Percentiles rank a stretch among this genome's conserved stretches.
Conservation (phyloP, 2,113 vertebrate species). For the Microtus oregoni region DNA sequence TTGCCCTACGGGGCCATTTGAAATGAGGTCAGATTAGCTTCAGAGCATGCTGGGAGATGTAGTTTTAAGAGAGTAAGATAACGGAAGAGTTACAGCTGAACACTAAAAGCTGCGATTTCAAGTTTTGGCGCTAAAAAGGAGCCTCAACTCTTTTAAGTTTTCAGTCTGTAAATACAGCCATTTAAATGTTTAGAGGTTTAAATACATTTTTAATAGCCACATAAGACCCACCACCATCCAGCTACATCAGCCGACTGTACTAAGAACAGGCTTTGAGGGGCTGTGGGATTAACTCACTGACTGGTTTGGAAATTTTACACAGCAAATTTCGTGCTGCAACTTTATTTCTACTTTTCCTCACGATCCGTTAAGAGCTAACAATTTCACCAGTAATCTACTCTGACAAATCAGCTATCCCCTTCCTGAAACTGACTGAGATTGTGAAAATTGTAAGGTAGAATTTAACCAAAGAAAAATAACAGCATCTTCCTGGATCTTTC, state of each 20-base stretch:
- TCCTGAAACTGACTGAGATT: neutral
- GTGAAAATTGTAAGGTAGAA: slow-evolving; percentile 53
- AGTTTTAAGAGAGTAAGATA: slow-evolving; percentile 54
- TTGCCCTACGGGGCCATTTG: slow-evolving; percentile 80
- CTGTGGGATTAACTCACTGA: neutral
- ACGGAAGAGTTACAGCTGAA: slow-evolving; percentile 45
- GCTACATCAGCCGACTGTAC: neutral
- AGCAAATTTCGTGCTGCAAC: slow-evolving; percentile 3
- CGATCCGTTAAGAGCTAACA: slow-evolving; percentile 45
- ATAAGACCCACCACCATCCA: neutral
- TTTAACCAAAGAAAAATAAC: slow-evolving; percentile 22
- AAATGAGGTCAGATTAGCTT: slow-evolving; percentile 73
- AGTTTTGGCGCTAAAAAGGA: slow-evolving; percentile 23
- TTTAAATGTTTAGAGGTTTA: neutral
- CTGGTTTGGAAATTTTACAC: slow-evolving; percentile 17
- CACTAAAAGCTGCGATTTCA: slow-evolving; percentile 48
- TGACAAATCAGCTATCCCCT: slow-evolving; percentile 36
- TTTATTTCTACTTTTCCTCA: slow-evolving; percentile 46
- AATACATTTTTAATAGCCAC: neutral
- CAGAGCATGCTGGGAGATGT: slow-evolving; percentile 79
- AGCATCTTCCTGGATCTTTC: slow-evolving; percentile 47
- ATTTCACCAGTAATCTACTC: slow-evolving; percentile 45
- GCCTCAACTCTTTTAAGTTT: slow-evolving; percentile 25
- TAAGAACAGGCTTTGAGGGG: neutral
- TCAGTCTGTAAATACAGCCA: neutral